Conservation (phyloP, 2,888 invertebrate species). For the Meteorus colon region DNA sequence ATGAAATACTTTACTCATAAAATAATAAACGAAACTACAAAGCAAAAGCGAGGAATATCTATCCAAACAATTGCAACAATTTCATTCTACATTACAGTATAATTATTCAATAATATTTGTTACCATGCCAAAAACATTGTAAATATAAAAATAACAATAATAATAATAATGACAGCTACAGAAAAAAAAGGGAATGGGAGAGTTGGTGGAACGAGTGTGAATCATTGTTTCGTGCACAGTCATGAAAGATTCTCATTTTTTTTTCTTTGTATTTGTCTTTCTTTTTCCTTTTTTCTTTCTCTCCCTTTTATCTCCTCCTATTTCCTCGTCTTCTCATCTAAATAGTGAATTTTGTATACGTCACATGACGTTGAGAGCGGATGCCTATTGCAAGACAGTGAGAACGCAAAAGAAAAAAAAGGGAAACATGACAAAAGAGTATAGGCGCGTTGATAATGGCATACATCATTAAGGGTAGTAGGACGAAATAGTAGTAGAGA, state of each 20-base stretch:
- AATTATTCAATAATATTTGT: too few relatives aligned
- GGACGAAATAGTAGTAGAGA: slow-evolving; percentile 18
- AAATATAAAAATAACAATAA: neutral
- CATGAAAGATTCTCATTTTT: slow-evolving; percentile 20
- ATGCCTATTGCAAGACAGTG: neutral
- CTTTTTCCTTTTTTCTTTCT: neutral
- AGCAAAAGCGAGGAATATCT: too few relatives aligned
- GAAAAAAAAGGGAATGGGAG: slow-evolving; percentile 5
- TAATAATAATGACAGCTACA: neutral
- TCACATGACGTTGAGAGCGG: neutral
- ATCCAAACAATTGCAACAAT: too few relatives aligned
- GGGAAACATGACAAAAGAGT: neutral
- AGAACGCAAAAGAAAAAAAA: neutral
- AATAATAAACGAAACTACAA: too few relatives aligned
- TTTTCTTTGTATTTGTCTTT: neutral
- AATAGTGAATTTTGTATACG: neutral
- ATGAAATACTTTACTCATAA: too few relatives aligned
- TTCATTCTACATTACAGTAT: too few relatives aligned
- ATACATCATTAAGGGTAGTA: slow-evolving; percentile 37
- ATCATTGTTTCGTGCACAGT: slow-evolving; percentile 28
- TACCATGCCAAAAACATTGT: too few relatives aligned
- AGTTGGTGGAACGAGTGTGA: neutral
- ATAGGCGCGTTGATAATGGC: slow-evolving; percentile 7
- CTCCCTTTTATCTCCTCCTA: neutral
- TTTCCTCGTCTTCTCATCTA: neutral